Conservation (phyloP, 2,113 vertebrate species). For the Tragelaphus scriptus region DNA sequence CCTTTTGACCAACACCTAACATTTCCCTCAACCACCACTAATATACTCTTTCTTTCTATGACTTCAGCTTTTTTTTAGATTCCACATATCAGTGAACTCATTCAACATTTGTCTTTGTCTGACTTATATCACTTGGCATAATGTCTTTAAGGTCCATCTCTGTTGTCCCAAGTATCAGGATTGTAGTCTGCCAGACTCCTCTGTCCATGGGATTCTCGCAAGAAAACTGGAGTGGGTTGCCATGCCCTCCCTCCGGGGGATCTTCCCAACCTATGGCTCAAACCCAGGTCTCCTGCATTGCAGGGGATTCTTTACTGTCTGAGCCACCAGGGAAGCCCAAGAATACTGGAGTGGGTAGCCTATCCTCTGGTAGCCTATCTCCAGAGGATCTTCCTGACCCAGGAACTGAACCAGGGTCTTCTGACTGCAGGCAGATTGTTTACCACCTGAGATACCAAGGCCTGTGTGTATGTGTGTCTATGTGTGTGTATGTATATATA, state of each 20-base stretch:
- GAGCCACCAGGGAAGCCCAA: not conserved
- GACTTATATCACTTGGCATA: not conserved
- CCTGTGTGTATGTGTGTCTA: not conserved
- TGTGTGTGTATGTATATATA: not conserved
- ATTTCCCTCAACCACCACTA: not conserved
- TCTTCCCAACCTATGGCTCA: not conserved
- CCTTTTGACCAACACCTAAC: not conserved
- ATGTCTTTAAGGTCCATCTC: not conserved
- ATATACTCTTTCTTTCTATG: not conserved
- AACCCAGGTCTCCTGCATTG: not conserved
- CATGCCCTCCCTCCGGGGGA: not conserved
- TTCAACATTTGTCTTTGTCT: not conserved
- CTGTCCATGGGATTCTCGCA: not conserved
- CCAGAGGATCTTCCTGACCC: not conserved
- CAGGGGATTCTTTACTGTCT: not conserved
- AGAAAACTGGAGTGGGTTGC: not conserved
- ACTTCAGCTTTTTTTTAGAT: not conserved
- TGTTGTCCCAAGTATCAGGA: not conserved
- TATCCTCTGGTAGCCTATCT: not conserved
- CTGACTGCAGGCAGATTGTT: not conserved
- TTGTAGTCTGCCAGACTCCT: not conserved
- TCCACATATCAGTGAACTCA: not conserved
- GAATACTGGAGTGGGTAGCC: not conserved
- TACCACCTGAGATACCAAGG: not conserved
- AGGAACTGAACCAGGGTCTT: accelerated